A percentile compares a stretch with the other conserved stretches of the same genome.
Conservation (phyloP, 2,113 vertebrate species). For the Thalassoma bifasciatum region DNA sequence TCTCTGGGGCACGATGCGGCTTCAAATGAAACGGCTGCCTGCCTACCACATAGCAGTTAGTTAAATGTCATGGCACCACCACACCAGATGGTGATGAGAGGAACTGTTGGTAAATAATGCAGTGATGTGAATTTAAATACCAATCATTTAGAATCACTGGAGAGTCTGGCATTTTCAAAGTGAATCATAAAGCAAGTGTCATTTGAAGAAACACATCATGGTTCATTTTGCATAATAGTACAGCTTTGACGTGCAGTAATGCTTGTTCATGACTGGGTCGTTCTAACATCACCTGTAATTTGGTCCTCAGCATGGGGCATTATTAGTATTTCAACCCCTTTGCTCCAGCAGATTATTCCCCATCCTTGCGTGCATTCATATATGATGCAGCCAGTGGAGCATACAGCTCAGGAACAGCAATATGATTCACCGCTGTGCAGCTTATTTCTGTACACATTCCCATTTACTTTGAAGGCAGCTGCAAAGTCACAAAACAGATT, state of each 20-base stretch:
- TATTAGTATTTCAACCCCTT: constrained; percentile 14
- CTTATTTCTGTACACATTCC: constrained; percentile 40
- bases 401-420: neutral
- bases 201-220: neutral
- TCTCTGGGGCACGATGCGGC: constrained; percentile 42
- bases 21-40: constrained; percentile 58
- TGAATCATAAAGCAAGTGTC: constrained; percentile 2
- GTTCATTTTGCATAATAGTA: constrained; percentile 6
- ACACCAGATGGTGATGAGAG: constrained; percentile 66
- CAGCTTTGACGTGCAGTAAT: constrained; percentile 2
- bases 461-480: constrained; percentile 43
- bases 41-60: constrained; percentile 55
- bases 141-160: constrained; percentile 38
- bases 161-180: neutral
- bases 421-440: neutral
- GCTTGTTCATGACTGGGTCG: constrained; percentile 14
- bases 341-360: neutral
- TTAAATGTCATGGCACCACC: constrained; percentile 70
- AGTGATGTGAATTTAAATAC: constrained; percentile 53
- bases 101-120: constrained; percentile 64
- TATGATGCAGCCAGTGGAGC: constrained; percentile 7
- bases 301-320: constrained; percentile 11
- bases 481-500: constrained; percentile 33
- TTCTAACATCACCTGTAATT: constrained; percentile 27
- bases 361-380: neutral